A percentile compares a stretch with the other conserved stretches of the same genome.
Evolutionary conservation across 2,113 vertebrate genomes (phyloP).

Genomic region (Acanthochromis polyacanthus): DNA sequence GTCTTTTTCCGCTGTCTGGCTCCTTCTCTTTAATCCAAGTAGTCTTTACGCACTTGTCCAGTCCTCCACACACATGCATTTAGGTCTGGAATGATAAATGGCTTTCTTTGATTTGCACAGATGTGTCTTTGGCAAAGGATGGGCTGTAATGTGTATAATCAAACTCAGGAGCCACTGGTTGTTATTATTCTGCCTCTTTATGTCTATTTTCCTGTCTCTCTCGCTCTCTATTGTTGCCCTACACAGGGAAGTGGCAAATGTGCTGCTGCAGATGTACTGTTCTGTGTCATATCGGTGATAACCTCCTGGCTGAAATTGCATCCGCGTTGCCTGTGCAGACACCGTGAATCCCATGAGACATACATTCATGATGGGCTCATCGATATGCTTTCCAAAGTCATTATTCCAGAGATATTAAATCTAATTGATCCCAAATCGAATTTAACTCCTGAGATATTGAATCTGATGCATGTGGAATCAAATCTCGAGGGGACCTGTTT

Average conservation of each 20-base stretch:
- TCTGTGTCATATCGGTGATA: constrained; percentile 48
- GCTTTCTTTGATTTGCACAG: constrained; percentile 53
- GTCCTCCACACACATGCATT: constrained; percentile 18
- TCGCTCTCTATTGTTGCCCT: constrained; percentile 1
- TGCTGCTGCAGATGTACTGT: constrained; percentile 41
- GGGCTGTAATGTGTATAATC: constrained; percentile 44
- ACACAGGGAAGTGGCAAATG: constrained; percentile 37
- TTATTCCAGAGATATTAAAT: constrained; percentile 71
- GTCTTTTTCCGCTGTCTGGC: background rate
- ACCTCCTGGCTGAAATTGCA: constrained; percentile 28
- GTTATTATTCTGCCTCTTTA: constrained; percentile 11
- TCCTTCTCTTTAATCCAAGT: background rate
- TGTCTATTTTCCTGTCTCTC: constrained; percentile 11
- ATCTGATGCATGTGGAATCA: constrained; percentile 74
- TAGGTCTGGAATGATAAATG: constrained; percentile 56
- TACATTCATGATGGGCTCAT: constrained; percentile 60
- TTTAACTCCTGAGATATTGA: constrained; percentile 59
- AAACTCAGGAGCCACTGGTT: constrained; percentile 40
- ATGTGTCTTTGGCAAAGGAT: constrained; percentile 53
- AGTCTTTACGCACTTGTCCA: constrained; percentile 17
- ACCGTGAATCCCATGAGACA: constrained; percentile 53
- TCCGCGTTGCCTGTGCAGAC: constrained; percentile 56
- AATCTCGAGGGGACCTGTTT: constrained; percentile 75
- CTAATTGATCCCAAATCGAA: constrained; percentile 67
- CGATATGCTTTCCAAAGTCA: constrained; percentile 71